Conservation (phyloP, 37 sponge, comb jelly and placozoan species). For the Sycon ciliatum region DNA sequence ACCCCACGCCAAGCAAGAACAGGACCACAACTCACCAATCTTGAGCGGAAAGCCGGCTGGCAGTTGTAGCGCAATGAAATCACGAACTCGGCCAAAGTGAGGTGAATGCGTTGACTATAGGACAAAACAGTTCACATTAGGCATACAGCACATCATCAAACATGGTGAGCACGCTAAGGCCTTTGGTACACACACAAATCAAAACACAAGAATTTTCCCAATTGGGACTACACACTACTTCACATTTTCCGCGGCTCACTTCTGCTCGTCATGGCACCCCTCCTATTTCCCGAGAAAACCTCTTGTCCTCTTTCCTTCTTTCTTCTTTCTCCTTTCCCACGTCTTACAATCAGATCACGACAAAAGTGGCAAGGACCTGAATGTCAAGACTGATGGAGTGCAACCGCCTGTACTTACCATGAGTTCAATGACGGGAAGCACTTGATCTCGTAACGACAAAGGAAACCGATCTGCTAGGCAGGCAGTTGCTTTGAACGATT, state of each 20-base stretch:
- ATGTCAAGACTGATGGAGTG: neutral
- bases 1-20: neutral
- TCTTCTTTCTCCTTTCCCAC: neutral
- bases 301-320: neutral
- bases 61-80: slow-evolving; percentile 89
- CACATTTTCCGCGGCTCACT: too few relatives aligned
- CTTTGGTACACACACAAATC: too few relatives aligned
- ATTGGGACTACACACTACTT: too few relatives aligned
- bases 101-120: slow-evolving; percentile 13
- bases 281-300: neutral
- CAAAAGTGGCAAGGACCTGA: too few relatives aligned
- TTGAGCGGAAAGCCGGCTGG: slow-evolving; percentile 95
- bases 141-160: slow-evolving; percentile 14
- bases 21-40: slow-evolving; percentile 45
- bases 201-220: too few relatives aligned
- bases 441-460: slow-evolving; percentile 73
- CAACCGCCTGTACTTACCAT: slow-evolving; percentile 43
- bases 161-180: too few relatives aligned
- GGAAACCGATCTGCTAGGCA: slow-evolving; percentile 85
- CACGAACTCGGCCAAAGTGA: slow-evolving; percentile 90
- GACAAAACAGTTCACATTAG: slow-evolving; percentile 14
- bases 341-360: too few relatives aligned
- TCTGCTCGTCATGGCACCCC: slow-evolving; percentile 60
- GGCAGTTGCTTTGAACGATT: slow-evolving; percentile 84
- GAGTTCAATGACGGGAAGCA: slow-evolving; percentile 84